phyloP scores from a whole-genome alignment of 2,888 invertebrate species.

The Troides oblongomaculatus region DNA sequence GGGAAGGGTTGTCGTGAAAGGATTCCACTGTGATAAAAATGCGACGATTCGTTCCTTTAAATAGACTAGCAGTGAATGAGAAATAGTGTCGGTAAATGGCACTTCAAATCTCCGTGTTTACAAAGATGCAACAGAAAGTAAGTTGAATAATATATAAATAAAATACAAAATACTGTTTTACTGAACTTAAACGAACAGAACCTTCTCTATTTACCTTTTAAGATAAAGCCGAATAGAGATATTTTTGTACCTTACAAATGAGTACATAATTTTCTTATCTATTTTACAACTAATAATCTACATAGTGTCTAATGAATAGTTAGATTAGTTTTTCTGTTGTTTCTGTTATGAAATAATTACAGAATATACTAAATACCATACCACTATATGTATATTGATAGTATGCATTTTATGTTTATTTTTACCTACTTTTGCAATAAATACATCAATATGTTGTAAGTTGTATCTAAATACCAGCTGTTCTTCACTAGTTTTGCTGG shows the following conservation, averaged over 20 bases:
- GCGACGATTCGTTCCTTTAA: constrained; percentile 72
- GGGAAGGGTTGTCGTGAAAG: constrained; percentile 71
- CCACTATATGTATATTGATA: too few relatives aligned
- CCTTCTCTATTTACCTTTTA: neutral
- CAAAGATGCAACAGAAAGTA: neutral
- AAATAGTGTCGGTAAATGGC: constrained; percentile 64
- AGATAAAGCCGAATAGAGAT: neutral
- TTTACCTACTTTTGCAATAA: too few relatives aligned
- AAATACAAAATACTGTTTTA: neutral
- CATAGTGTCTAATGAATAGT: too few relatives aligned
- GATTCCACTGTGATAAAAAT: constrained; percentile 65
- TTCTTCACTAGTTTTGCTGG: too few relatives aligned
- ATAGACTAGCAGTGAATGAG: constrained; percentile 69
- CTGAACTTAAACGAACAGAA: neutral
- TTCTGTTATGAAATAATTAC: too few relatives aligned
- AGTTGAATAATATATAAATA: neutral
- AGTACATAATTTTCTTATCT: too few relatives aligned
- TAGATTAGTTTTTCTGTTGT: too few relatives aligned
- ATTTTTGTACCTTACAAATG: neutral
- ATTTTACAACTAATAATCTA: too few relatives aligned
- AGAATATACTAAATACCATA: too few relatives aligned
- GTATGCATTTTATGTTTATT: too few relatives aligned
- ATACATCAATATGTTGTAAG: too few relatives aligned
- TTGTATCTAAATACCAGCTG: too few relatives aligned
- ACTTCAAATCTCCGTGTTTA: constrained; percentile 37